Evolutionary conservation across 2,113 vertebrate genomes (phyloP), one percentile per base, ranked within the genome.

Genomic region (Dipodomys stephensi): DNA sequence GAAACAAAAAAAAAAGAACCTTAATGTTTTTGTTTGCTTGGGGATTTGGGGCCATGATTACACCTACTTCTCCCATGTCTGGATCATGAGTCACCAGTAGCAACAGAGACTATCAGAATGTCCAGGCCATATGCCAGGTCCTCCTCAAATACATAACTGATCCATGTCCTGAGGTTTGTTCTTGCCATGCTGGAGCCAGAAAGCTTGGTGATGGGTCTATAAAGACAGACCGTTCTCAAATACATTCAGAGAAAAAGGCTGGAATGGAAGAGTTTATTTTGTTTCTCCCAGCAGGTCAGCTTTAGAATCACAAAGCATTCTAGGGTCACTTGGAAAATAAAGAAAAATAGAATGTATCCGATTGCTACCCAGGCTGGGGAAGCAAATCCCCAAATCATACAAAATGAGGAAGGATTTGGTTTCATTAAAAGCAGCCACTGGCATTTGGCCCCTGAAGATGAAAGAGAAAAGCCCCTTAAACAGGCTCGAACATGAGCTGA

Each of bases 351-450:
- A 97, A 95, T 95, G 93, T 96, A 96, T 97, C 96, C 22, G 23
- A 95, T 92, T 76, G 89, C 79, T 83, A 85, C 88, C 80, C 94
- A 83, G 90, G 25, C 93, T 90, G n/a, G 73, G 88, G 88, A 96
- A 96, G 95, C 92, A 96, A 97, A 97, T 97, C 96, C 95, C 92
- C 96, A 96, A 96, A 96, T 97, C 96, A 85, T 86, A 97, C 86
- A 92, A 88, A 96, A 96, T 76, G 89, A 88, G 94, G 95, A 96
- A 96, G 96, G 96, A 97, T 97, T 96, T 97, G 90, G 93, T 97
- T 97, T 96, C 96, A 97, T 97, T 97, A 96, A 97, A 96, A 97
- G 97, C 97, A 97, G 95, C 91, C 94, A 96, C 95, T 94, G 90
- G 95, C 95, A 95, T 96, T 96, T 96, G 94, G 96, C 95, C 94